phyloP scores from a whole-genome alignment of 2,888 invertebrate genomes.

The Parnassius apollo region DNA sequence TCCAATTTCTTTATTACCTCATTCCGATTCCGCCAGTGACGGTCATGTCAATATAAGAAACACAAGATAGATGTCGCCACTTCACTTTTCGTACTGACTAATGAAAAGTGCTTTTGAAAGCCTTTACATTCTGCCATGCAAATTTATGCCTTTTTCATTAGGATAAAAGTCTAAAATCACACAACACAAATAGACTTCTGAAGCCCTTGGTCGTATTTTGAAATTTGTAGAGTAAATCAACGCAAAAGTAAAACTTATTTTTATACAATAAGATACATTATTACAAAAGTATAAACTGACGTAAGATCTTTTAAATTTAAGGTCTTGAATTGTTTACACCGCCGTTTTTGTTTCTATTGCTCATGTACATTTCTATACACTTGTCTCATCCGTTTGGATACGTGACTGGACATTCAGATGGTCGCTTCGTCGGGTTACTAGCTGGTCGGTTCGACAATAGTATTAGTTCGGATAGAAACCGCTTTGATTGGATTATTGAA shows the following conservation, averaged over 20 bases:
- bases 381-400: slow-evolving; percentile 42
- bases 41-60: slow-evolving; percentile 62
- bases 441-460: slow-evolving; percentile 73
- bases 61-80: slow-evolving; percentile 63
- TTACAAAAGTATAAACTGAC: slow-evolving; percentile 30
- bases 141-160: slow-evolving; percentile 29
- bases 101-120: slow-evolving; percentile 43
- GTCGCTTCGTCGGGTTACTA: slow-evolving; percentile 64
- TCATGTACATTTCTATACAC: slow-evolving; percentile 33
- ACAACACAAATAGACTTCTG: slow-evolving; percentile 13
- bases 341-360: slow-evolving; percentile 44
- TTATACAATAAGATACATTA: slow-evolving; percentile 32
- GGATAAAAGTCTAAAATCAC: slow-evolving; percentile 28
- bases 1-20: slow-evolving; percentile 68
- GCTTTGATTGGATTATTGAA: slow-evolving; percentile 76
- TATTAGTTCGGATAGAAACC: slow-evolving; percentile 67
- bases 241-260: slow-evolving; percentile 31
- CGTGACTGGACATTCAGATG: slow-evolving; percentile 73
- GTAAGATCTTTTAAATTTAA: slow-evolving; percentile 37
- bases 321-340: slow-evolving; percentile 56
- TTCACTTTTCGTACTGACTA: slow-evolving; percentile 50
- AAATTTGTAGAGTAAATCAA: slow-evolving; percentile 24
- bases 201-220: slow-evolving; percentile 28
- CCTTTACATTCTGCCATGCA: slow-evolving; percentile 18
- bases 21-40: slow-evolving; percentile 54